These are phyloP conservation scores for Neosilurus hyrtlii DNA, from an alignment of 2,797 vertebrate species.

Conservation along the genomic window DNA sequence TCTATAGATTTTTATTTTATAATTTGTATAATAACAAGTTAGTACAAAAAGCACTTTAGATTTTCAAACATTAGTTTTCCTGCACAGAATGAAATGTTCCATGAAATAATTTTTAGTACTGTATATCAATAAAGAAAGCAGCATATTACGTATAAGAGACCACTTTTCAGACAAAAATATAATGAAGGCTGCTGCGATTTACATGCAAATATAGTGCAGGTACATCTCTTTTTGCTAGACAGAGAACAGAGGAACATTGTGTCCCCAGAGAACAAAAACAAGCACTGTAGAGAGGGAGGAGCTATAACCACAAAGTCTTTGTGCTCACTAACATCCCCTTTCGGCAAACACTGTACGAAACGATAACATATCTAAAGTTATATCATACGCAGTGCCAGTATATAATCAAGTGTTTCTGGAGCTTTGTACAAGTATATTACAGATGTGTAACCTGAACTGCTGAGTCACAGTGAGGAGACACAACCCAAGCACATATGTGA, in stretches of 20 bases:
- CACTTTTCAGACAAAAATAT: too few relatives aligned
- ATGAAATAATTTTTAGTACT: too few relatives aligned
- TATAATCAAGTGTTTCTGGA: neutral
- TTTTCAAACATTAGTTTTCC: too few relatives aligned
- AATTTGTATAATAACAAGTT: too few relatives aligned
- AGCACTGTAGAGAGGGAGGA: neutral
- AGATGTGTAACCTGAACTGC: conserved; percentile 43
- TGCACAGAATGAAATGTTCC: too few relatives aligned
- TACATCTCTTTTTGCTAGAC: neutral
- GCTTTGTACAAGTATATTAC: neutral
- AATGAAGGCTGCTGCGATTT: too few relatives aligned
- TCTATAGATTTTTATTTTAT: too few relatives aligned
- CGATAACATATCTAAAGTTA: neutral
- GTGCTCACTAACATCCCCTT: neutral
- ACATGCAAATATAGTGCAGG: neutral
- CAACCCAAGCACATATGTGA: conserved; percentile 34
- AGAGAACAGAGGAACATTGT: neutral
- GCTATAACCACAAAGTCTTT: neutral
- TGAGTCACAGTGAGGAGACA: conserved; percentile 66
- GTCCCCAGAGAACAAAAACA: conserved; percentile 6
- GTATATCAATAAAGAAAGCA: too few relatives aligned
- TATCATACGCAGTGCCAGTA: neutral
- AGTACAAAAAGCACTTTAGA: too few relatives aligned
- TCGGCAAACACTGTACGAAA: neutral
- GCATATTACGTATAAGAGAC: too few relatives aligned